Percentiles rank a stretch among this genome's conserved stretches.
Evolutionary conservation across 2,797 vertebrate genomes (phyloP).

Genomic region (Pipistrellus nathusii): DNA sequence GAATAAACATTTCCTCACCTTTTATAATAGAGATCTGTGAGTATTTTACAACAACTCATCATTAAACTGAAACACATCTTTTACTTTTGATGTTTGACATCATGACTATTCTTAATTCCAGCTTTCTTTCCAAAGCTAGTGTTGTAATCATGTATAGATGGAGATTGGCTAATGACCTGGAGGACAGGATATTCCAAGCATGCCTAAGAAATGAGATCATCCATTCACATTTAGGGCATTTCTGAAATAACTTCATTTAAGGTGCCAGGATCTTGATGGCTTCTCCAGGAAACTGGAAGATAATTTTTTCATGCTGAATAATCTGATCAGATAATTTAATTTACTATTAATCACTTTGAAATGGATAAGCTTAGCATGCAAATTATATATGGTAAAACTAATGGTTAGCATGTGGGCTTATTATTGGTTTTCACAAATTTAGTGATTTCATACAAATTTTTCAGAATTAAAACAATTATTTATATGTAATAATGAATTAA

Average conservation of each 20-base stretch:
- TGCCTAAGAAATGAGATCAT: slow-evolving; percentile 69
- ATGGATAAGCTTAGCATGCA: slow-evolving; percentile 23
- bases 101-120: slow-evolving; percentile 39
- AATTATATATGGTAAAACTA: slow-evolving; percentile 44
- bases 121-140: slow-evolving; percentile 61
- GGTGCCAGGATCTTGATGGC: slow-evolving; percentile 47
- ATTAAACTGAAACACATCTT: slow-evolving; percentile 40
- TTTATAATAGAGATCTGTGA: slow-evolving; percentile 48
- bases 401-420: not conserved
- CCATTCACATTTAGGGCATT: slow-evolving; percentile 48
- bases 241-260: slow-evolving; percentile 61
- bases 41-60: not conserved
- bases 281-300: slow-evolving; percentile 15
- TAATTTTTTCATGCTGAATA: slow-evolving; percentile 52
- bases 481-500: not conserved
- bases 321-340: slow-evolving; percentile 12
- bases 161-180: slow-evolving; percentile 59
- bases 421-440: slow-evolving; percentile 64
- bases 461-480: slow-evolving; percentile 40
- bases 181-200: slow-evolving; percentile 56
- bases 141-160: slow-evolving; percentile 57
- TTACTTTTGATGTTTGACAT: not conserved
- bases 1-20: not conserved
- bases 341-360: slow-evolving; percentile 60
- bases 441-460: slow-evolving; percentile 17